Conservation (phyloP, 1,140 invertebrate genomes). For the Drosophila truncata region DNA sequence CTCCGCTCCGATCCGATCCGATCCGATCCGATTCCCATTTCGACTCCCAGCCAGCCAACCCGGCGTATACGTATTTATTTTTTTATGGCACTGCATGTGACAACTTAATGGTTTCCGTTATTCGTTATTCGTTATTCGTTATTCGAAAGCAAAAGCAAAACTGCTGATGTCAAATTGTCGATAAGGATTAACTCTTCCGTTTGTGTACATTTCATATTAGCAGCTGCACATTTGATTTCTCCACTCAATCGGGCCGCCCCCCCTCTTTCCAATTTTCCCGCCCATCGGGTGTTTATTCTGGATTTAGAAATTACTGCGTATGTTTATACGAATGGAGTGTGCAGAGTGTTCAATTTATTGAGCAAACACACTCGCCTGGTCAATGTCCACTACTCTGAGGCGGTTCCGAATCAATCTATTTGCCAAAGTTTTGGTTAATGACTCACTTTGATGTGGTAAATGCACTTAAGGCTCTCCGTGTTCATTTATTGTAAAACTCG, state of each 20-base stretch:
- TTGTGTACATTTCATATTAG: conserved; percentile 81
- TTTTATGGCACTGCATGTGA: conserved; percentile 67
- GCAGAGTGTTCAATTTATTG: conserved; percentile 66
- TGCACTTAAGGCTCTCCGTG: conserved; percentile 25
- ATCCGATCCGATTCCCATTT: conserved; percentile 17
- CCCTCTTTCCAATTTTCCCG: neutral
- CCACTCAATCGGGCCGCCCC: neutral
- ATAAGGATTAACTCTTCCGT: conserved; percentile 81
- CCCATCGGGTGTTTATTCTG: conserved; percentile 62
- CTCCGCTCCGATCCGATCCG: no score
- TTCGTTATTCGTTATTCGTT: conserved; percentile 78
- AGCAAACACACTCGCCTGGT: conserved; percentile 53
- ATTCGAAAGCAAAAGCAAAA: conserved; percentile 80
- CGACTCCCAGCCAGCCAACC: conserved; percentile 18
- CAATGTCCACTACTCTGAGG: conserved; percentile 31
- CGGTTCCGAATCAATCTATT: conserved; percentile 46
- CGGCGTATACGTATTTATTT: conserved; percentile 45
- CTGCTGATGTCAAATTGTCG: conserved; percentile 82
- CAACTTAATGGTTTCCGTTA: conserved; percentile 81
- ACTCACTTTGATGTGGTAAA: conserved; percentile 53
- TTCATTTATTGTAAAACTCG: conserved; percentile 12
- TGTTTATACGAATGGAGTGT: conserved; percentile 9
- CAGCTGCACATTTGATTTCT: conserved; percentile 76
- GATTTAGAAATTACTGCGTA: conserved; percentile 65
- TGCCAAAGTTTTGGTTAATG: conserved; percentile 39